Evolutionary conservation across 2,113 vertebrate species (phyloP).

Genomic region (Tupaia tana): DNA sequence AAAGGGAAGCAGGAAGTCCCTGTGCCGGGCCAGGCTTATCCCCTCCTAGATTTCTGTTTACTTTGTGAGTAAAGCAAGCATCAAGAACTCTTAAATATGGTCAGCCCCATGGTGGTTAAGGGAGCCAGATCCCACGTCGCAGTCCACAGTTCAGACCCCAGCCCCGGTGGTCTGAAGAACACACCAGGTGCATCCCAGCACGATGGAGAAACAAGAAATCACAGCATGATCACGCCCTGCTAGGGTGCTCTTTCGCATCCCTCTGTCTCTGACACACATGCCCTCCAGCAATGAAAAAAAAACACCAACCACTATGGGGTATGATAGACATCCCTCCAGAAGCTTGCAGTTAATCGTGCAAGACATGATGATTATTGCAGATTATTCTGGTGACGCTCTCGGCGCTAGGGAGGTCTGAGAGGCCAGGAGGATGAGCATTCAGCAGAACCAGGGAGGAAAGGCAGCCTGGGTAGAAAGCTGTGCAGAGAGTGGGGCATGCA

Average conservation of each 20-base stretch:
- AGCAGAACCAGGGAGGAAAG: neutral
- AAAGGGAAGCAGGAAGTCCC: neutral
- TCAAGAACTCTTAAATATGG: neutral
- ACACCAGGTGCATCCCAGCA: too few relatives aligned
- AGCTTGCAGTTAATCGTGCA: neutral
- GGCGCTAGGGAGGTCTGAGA: neutral
- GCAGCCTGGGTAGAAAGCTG: neutral
- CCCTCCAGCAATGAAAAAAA: too few relatives aligned
- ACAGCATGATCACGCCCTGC: neutral
- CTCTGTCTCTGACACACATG: neutral
- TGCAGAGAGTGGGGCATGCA: rapidly evolving
- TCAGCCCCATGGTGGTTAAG: too few relatives aligned
- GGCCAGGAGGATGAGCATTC: neutral
- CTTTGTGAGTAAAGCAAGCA: neutral
- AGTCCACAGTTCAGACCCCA: too few relatives aligned
- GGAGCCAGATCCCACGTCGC: too few relatives aligned
- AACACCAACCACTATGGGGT: neutral
- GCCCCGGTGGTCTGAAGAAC: too few relatives aligned
- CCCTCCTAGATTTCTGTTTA: neutral
- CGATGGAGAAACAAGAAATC: neutral
- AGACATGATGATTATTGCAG: neutral
- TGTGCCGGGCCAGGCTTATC: neutral
- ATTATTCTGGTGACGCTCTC: neutral
- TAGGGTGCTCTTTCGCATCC: neutral
- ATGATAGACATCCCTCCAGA: neutral